A percentile compares a stretch with the other conserved stretches of the same genome.
Evolutionary conservation across 2,113 vertebrate genomes (phyloP).

Genomic region (Entosphenus tridentatus): DNA sequence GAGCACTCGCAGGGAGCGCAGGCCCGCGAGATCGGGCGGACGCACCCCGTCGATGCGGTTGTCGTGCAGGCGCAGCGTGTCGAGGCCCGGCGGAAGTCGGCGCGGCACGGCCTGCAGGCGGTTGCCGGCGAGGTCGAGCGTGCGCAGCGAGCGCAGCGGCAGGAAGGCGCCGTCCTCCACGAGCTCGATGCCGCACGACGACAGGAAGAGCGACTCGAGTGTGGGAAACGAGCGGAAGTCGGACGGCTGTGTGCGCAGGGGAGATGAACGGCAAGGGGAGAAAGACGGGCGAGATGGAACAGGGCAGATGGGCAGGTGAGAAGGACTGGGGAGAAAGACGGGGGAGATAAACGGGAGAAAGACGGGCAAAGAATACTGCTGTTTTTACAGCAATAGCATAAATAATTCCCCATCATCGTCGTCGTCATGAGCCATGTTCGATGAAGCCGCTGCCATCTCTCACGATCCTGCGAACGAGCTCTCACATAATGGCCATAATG

Average conservation of each 20-base stretch:
- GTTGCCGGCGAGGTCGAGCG: constrained; percentile 42
- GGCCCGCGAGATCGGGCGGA: constrained; percentile 26
- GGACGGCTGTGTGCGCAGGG: constrained; percentile 17
- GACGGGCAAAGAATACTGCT: too few species aligned
- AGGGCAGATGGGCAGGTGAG: too few species aligned
- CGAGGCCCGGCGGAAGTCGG: constrained; percentile 27
- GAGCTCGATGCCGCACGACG: constrained; percentile 33
- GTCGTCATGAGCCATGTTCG: too few species aligned
- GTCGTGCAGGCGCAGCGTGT: constrained; percentile 32
- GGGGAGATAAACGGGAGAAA: too few species aligned
- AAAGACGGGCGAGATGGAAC: too few species aligned
- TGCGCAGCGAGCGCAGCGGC: constrained; percentile 23
- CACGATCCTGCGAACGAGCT: too few species aligned
- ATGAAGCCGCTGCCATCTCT: too few species aligned
- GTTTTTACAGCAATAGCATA: too few species aligned
- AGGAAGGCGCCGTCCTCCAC: constrained; percentile 32
- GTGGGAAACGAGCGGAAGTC: constrained; percentile 22
- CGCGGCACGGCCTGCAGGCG: constrained; percentile 26
- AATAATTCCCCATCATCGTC: too few species aligned
- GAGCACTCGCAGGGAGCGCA: constrained; percentile 27
- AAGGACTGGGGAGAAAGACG: too few species aligned
- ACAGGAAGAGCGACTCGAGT: constrained; percentile 35
- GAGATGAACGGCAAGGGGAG: too few species aligned
- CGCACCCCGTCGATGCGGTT: constrained; percentile 27
- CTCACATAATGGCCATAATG: too few species aligned